Evolutionary conservation across 2,888 invertebrate species (phyloP).

Genomic region (Microctonus aethiopoides): DNA sequence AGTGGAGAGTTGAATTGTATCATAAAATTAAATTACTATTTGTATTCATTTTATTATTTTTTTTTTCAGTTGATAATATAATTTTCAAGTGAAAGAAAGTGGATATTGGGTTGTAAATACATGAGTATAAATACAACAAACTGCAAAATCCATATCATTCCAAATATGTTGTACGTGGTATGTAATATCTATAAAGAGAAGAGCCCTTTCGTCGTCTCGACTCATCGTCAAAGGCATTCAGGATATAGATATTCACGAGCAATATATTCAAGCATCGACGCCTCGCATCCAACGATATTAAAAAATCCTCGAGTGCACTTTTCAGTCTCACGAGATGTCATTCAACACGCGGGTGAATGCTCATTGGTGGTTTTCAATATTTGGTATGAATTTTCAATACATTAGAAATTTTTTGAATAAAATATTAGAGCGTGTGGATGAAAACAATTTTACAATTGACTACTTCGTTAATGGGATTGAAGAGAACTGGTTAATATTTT

Average conservation of each 20-base stretch:
- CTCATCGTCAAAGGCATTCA: constrained; percentile 19
- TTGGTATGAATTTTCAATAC: not conserved
- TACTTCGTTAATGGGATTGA: not conserved
- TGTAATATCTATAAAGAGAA: not conserved
- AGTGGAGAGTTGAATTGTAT: not conserved
- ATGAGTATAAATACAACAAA: not conserved
- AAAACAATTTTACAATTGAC: not conserved
- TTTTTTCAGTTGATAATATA: not conserved
- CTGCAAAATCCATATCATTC: not conserved
- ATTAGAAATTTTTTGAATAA: not conserved
- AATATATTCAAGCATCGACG: constrained; percentile 24
- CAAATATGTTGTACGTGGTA: not conserved
- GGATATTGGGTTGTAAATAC: not conserved
- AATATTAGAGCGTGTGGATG: not conserved
- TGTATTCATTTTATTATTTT: too few species aligned
- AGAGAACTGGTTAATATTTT: not conserved
- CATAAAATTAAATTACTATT: too few species aligned
- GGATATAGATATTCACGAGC: not conserved
- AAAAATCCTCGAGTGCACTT: constrained; percentile 27
- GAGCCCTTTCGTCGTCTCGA: not conserved
- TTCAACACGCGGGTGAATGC: constrained; percentile 5
- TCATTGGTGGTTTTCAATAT: constrained; percentile 8
- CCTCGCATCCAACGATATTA: constrained; percentile 29
- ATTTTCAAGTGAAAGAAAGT: too few species aligned
- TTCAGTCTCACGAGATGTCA: constrained; percentile 3